Base-by-base conservation (phyloP, 2,113 vertebrate genomes). In the Otolemur garnettii region DNA sequence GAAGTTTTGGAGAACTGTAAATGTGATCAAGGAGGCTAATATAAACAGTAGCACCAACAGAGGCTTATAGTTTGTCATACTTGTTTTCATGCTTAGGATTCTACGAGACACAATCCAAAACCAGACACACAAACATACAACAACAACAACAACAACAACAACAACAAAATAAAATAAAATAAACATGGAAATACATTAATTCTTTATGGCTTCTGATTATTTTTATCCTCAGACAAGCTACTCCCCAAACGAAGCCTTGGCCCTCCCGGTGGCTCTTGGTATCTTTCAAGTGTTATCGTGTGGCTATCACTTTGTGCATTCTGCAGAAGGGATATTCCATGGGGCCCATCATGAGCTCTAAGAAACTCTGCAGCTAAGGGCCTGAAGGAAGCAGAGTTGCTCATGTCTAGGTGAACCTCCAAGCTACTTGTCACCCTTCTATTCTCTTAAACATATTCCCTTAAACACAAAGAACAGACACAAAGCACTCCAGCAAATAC, bases 1-100 rank as follows among this genome's bases (percentile, higher is more conserved):
- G 42, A 68, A 68, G 42, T 71, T 94, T 81, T 18, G 57, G 62
- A 94, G 86, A 91, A 91, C 26, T 24, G 24, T 85, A 22, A 94
- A 86, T 13, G 33, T 80, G 77, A 96, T 85, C 68, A 57, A 95
- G 82, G 72, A 77, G 57, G 75, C 57, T 62, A 79, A 38, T 4
- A 96, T 8, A 42, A 91, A 38, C 68, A 94, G 6, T 10, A 93
- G 14, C 22, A 85, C 7, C 79, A 88, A 35, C 35, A 95, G 68
- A 6, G 53, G 50, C 53, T 88, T 96, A 30, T 0, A 35, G 68
- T 22, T 88, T 57, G 35, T 19, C 87, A 79, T 18, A 18, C 4
- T 62, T 18, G 3, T 60, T 92, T 74, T 94, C 94, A 91, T 82
- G 66, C 55, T 45, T 60, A n/a, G 33, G 64, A 19, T 33, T 86